Base-by-base conservation (phyloP, 2,888 invertebrate species). In the Cosmorhoe ocellata region DNA sequence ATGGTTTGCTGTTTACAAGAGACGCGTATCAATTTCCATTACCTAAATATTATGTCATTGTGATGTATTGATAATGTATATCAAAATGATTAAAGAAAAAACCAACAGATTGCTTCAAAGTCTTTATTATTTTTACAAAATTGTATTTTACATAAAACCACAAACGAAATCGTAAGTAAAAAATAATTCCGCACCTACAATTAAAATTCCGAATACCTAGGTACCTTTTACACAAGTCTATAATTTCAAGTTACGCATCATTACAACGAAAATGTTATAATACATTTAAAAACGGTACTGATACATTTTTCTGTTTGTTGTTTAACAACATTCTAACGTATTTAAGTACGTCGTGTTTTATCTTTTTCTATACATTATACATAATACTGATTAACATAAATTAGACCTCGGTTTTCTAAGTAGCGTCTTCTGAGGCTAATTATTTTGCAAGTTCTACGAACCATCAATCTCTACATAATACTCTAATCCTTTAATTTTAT, bases 111-210 rank as follows among this genome's bases (percentile, higher is more conserved):
- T 1, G 24, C 34, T 54, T 51, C 37, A 46, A 46, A 42, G 18
- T 55, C 36, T 58, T 61, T 58, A 55, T 51, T 56, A 47, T 45
- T 58, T 56, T 57, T 49, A 58, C 52, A 60, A 61, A 58, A 55
- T 52, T 50, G 31, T 56, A 56, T 44, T 47, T 46, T 59, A 59
- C 61, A 55, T 54, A 46, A 43, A 44, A 46, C 27, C 42, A 49
- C 22, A 42, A 56, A 39, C 27, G 8, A 54, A 48, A 46, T 32
- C 9, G 48, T 58, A 54, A 30, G 48, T 58, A 54, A 30, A 61
- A 56, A 58, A 58, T 10, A 39, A 58, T 13, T 38, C 22, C n/a
- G 27, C 50, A 57, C 34, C 32, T 50, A 50, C 11, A n/a, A n/a
- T 38, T 34, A 45, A 51, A 47, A 52, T 27, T 50, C 26, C 33